These are phyloP conservation scores for Gasteruption jaculator DNA, from an alignment of 2,888 invertebrate species.

Conservation along the genomic window DNA sequence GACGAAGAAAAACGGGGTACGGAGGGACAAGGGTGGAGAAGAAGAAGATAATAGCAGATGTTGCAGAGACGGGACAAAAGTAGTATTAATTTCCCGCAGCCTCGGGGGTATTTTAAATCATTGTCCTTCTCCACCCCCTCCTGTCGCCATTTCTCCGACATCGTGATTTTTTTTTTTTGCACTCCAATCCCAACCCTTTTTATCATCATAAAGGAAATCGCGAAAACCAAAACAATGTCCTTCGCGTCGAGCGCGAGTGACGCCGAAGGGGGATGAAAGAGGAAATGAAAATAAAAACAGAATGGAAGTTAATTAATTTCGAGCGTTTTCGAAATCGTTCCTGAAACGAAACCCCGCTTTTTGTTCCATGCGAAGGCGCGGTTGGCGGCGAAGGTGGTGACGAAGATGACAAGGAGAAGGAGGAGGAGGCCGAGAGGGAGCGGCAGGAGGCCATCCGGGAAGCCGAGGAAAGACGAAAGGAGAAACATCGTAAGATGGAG, in stretches of 20 bases:
- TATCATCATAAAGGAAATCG: no score
- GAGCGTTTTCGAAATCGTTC: not conserved
- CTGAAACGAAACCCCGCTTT: not conserved
- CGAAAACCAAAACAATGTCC: no score
- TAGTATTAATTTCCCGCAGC: slow-evolving; percentile 37
- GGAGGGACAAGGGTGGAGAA: slow-evolving; percentile 15
- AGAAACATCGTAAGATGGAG: slow-evolving; percentile 99
- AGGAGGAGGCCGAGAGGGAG: slow-evolving; percentile 97
- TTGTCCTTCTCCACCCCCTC: no score
- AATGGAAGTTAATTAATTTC: no score
- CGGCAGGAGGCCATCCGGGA: slow-evolving; percentile 96
- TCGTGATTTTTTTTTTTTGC: no score
- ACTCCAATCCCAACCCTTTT: no score
- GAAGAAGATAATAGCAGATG: slow-evolving; percentile 14
- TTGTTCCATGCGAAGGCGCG: no score
- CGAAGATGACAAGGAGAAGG: slow-evolving; percentile 95
- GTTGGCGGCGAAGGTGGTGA: slow-evolving; percentile 87
- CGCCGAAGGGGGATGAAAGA: no score
- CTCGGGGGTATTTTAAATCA: slow-evolving; percentile 29
- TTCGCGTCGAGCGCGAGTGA: no score
- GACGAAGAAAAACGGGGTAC: slow-evolving; percentile 17
- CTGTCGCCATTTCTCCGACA: no score
- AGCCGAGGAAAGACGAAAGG: slow-evolving; percentile 97
- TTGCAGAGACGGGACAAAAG: slow-evolving; percentile 28
- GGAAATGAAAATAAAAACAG: no score